Base-by-base conservation (phyloP, 2,888 invertebrate genomes). In the Cerceris ruficornis region DNA sequence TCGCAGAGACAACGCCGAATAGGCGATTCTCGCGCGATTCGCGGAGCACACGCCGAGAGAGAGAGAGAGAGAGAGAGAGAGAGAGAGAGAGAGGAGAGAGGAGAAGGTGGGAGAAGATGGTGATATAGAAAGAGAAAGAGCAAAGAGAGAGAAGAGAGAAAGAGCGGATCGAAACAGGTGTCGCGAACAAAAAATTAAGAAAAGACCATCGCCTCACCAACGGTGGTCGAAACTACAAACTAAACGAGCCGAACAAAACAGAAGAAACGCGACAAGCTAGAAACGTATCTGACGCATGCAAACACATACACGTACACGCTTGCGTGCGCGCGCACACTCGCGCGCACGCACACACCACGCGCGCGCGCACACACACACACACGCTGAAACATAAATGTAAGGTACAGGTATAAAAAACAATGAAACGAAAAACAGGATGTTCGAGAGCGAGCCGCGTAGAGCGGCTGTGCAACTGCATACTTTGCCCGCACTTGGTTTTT, bases 261-360 rank as follows among this genome's bases (percentile, higher is more conserved):
- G 64, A 71, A 81, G 69, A 60, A 75, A 84, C 77, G 61, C 72
- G 82, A 72, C 85, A 91, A 90, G 90, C 90, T 90, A 90, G 90
- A 79, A 84, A 89, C 88, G 76, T 70, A 90, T 87, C 89, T 91
- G 91, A 91, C 88, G 89, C 92, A 92, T 92, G 92, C 92, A 91
- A 91, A 90, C 91, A 90, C 91, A 91, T 90, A 91, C 91, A 90
- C 89, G 90, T 91, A 85, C 80, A 17, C 55, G 17, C 15, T 1
- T 46, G 5, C 46, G 46, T 5, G 13, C 46, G 46, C 13, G 46
- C 8, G 13, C 46, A 46, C 8, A 46, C 13, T 6, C 52, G 14
- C 39, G 54, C 46, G n/a, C 6, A 46, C 54, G 58, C 69, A 64
- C 42, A n/a, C n/a, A n/a, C n/a, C n/a, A 50, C 8, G 13, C 50